phyloP scores from a whole-genome alignment of 1,140 invertebrate species.

The Paralvinella palmiformis region DNA sequence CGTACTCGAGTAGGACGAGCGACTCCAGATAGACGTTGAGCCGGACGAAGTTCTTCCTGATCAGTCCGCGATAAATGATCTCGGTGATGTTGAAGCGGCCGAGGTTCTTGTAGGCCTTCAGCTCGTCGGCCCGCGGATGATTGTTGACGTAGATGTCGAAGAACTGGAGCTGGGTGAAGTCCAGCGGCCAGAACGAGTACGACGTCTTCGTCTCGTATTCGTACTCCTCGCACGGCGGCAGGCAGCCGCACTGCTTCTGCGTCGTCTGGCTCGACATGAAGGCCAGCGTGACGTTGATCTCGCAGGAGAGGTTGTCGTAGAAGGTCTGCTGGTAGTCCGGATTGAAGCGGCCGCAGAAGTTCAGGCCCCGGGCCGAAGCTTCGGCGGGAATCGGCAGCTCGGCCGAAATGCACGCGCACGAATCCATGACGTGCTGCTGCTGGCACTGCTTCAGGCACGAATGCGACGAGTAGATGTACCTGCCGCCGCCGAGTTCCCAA shows the following conservation, averaged over 20 bases:
- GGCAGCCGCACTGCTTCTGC: not conserved
- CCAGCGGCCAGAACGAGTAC: conserved; percentile 13
- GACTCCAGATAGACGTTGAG: conserved; percentile 9
- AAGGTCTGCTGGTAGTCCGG: not conserved
- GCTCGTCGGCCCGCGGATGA: not conserved
- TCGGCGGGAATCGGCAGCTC: not conserved
- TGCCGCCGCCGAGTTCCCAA: not conserved
- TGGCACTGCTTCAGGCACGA: conserved; percentile 5
- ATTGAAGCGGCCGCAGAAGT: conserved; percentile 6
- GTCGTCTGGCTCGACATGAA: not conserved
- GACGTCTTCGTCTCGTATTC: not conserved
- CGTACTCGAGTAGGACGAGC: conserved; percentile 6
- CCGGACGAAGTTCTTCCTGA: conserved; percentile 10
- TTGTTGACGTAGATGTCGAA: not conserved
- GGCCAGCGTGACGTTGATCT: not conserved
- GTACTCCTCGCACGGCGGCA: not conserved
- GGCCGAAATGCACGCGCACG: not conserved
- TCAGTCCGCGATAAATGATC: conserved; percentile 1
- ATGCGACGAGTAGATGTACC: conserved; percentile 7
- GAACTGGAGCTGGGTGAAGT: conserved; percentile 2
- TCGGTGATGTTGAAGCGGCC: not conserved
- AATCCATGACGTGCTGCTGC: not conserved
- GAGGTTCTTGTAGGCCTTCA: conserved; percentile 10
- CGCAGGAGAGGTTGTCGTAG: not conserved
- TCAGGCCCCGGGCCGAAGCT: not conserved